Conservation (phyloP, 2,113 vertebrate genomes). For the Rhinoderma darwinii region DNA sequence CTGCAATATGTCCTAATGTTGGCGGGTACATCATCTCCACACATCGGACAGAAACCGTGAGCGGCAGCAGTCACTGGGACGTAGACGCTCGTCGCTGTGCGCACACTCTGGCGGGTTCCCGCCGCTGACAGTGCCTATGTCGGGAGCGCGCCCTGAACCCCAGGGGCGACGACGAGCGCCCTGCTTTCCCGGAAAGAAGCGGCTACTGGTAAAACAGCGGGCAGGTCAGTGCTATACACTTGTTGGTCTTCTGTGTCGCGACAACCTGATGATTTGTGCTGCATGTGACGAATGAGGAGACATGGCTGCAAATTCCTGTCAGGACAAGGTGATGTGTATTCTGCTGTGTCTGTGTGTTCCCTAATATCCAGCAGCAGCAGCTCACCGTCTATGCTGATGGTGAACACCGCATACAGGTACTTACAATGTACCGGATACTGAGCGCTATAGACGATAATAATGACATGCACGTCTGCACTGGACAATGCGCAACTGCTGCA, state of each 20-base stretch:
- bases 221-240: background rate
- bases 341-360: background rate
- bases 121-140: background rate
- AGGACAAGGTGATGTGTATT: background rate
- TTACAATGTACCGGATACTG: background rate
- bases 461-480: background rate
- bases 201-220: background rate
- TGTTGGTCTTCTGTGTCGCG: background rate
- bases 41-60: too few species aligned
- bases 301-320: slow-evolving; percentile 12
- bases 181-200: background rate
- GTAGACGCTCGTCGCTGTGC: background rate
- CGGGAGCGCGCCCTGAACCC: slow-evolving; percentile 22
- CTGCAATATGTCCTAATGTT: too few species aligned
- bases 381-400: background rate
- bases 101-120: background rate
- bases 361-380: background rate
- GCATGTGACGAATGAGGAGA: background rate
- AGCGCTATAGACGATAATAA: background rate
- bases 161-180: background rate
- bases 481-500: too few species aligned
- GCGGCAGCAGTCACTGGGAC: background rate
- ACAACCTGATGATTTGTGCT: background rate
- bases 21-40: background rate
- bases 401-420: background rate